These are phyloP conservation scores for Neoascia interrupta DNA, from an alignment of 2,888 invertebrate genomes.

Conservation along the genomic window DNA sequence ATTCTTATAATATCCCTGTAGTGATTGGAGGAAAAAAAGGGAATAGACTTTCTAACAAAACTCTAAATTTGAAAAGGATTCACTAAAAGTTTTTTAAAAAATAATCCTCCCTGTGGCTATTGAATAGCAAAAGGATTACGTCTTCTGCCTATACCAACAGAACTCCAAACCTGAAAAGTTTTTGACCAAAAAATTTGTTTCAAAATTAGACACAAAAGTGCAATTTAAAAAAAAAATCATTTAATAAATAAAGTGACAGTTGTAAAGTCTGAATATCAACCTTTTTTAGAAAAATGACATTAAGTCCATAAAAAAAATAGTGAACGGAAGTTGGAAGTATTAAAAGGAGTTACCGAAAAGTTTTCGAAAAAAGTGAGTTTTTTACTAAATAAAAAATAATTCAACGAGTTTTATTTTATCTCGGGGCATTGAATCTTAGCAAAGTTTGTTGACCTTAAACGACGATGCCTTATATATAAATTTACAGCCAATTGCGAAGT, in stretches of 20 bases:
- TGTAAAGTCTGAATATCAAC: background rate
- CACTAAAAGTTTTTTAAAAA: background rate
- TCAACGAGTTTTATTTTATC: constrained; percentile 24
- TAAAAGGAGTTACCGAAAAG: constrained; percentile 7
- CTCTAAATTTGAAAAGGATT: constrained; percentile 10
- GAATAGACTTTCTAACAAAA: background rate
- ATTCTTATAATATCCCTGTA: background rate
- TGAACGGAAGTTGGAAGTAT: constrained; percentile 7
- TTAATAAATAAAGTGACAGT: background rate
- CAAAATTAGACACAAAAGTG: constrained; percentile 13
- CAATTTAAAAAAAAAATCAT: background rate
- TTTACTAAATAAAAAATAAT: background rate
- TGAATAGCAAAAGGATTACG: constrained; percentile 18
- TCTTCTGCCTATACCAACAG: no score
- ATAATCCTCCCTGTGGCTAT: background rate
- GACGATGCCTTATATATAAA: constrained; percentile 29
- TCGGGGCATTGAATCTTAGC: constrained; percentile 47
- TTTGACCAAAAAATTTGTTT: no score
- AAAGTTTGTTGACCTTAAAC: constrained; percentile 45
- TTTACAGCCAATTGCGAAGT: constrained; percentile 27
- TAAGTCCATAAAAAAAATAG: constrained; percentile 30
- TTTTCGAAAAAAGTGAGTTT: constrained; percentile 26
- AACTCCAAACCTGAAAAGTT: no score
- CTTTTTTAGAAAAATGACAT: constrained; percentile 37
- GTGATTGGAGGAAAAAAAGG: background rate